phyloP scores from a whole-genome alignment of 2,797 vertebrate species.

The Tragopan temminckii region DNA sequence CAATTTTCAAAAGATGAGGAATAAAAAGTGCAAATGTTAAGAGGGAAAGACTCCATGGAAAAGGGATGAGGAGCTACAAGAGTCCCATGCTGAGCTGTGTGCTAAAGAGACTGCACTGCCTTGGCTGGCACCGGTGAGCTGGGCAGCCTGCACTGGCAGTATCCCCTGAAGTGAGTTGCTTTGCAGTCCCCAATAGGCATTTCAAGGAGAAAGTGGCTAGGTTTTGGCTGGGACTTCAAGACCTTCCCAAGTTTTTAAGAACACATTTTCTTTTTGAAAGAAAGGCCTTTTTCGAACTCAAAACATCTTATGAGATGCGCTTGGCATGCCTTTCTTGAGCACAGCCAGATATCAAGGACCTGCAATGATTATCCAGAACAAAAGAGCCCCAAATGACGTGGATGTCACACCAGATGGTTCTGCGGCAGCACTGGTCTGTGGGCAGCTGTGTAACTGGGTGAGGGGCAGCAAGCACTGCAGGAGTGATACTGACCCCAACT shows the following conservation, averaged over 20 bases:
- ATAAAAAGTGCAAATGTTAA: neutral
- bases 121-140: rapidly evolving
- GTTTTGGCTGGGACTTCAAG: neutral
- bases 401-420: neutral
- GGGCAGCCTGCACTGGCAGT: rapidly evolving
- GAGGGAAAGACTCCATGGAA: neutral
- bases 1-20: neutral
- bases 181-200: neutral
- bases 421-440: neutral
- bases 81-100: rapidly evolving
- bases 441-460: neutral
- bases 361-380: neutral
- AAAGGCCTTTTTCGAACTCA: neutral
- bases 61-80: neutral
- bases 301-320: neutral
- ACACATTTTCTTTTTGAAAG: neutral
- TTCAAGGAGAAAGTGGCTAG: neutral
- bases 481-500: neutral
- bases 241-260: neutral
- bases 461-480: rapidly evolving
- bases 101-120: rapidly evolving
- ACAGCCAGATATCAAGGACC: neutral
- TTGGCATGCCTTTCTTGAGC: neutral
- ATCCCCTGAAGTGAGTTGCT: neutral
- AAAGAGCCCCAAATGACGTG: neutral